A percentile compares a stretch with the other conserved stretches of the same genome.
phyloP scores from a whole-genome alignment of 2,797 vertebrate species.

The Acridotheres tristis region DNA sequence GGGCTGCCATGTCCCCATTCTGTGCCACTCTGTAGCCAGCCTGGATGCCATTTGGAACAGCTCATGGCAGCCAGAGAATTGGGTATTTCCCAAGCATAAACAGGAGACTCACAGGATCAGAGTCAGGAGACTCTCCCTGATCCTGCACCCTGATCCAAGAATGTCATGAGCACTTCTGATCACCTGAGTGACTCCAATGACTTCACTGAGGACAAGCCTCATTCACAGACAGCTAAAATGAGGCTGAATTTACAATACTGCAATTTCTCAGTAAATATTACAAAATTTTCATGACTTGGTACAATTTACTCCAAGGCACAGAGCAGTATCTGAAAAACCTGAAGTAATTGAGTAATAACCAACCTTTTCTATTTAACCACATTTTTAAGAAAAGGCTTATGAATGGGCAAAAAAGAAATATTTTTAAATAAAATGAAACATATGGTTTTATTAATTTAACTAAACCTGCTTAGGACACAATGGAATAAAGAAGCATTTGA shows the following conservation, averaged over 20 bases:
- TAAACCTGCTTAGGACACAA: slow-evolving; percentile 69
- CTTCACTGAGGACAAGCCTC: neutral
- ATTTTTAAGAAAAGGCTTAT: slow-evolving; percentile 36
- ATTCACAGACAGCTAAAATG: neutral
- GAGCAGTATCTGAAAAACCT: neutral
- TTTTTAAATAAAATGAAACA: slow-evolving; percentile 67
- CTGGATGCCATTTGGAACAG: neutral
- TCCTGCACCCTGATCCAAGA: neutral
- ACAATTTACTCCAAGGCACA: slow-evolving; percentile 37
- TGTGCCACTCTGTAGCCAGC: neutral
- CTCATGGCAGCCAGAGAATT: neutral
- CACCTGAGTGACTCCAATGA: neutral
- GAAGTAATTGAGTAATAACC: slow-evolving; percentile 55
- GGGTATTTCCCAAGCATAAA: neutral
- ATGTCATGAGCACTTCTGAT: neutral
- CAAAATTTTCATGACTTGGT: slow-evolving; percentile 28
- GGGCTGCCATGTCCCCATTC: neutral
- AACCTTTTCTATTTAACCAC: neutral
- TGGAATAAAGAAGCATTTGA: slow-evolving; percentile 66
- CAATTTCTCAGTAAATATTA: slow-evolving; percentile 54
- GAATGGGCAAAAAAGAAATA: slow-evolving; percentile 48
- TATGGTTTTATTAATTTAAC: slow-evolving; percentile 77
- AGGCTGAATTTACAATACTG: neutral
- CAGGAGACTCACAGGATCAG: neutral
- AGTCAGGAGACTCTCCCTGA: neutral